Evolutionary conservation across 2,797 vertebrate species (phyloP).

Genomic region (Poeciliopsis infans): DNA sequence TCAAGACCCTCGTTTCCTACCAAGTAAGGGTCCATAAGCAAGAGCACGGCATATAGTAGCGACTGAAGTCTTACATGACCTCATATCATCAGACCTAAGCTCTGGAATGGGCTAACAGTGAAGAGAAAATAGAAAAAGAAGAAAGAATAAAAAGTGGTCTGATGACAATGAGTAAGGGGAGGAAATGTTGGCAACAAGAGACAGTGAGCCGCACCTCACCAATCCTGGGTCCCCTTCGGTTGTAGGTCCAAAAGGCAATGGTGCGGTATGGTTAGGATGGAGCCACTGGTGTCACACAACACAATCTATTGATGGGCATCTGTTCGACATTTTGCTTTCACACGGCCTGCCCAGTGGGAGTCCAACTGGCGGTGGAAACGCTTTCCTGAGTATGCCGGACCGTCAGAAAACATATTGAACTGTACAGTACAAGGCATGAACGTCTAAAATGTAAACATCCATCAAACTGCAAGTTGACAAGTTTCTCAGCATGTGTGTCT

Average conservation of each 20-base stretch:
- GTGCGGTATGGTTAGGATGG: not conserved
- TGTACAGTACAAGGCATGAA: too few species aligned
- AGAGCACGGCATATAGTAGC: not conserved
- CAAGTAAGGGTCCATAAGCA: not conserved
- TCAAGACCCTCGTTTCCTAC: not conserved
- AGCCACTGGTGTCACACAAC: not conserved
- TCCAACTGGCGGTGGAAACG: not conserved
- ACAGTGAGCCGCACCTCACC: not conserved
- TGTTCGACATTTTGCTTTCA: not conserved
- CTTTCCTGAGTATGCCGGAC: not conserved
- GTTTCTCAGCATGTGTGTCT: not conserved
- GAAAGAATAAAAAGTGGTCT: not conserved
- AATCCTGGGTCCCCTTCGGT: not conserved
- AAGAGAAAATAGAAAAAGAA: not conserved
- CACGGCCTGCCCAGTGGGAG: not conserved
- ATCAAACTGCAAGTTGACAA: not conserved
- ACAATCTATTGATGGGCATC: not conserved
- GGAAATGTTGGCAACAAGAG: not conserved
- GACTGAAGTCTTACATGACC: not conserved
- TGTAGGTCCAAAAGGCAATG: not conserved
- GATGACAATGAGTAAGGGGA: not conserved
- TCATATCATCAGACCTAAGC: not conserved
- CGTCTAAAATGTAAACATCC: not conserved
- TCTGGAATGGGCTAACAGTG: not conserved
- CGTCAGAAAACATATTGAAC: too few species aligned